These are phyloP conservation scores for Propsilocerus akamusi DNA, from an alignment of 1,140 invertebrate species.

Conservation along the genomic window DNA sequence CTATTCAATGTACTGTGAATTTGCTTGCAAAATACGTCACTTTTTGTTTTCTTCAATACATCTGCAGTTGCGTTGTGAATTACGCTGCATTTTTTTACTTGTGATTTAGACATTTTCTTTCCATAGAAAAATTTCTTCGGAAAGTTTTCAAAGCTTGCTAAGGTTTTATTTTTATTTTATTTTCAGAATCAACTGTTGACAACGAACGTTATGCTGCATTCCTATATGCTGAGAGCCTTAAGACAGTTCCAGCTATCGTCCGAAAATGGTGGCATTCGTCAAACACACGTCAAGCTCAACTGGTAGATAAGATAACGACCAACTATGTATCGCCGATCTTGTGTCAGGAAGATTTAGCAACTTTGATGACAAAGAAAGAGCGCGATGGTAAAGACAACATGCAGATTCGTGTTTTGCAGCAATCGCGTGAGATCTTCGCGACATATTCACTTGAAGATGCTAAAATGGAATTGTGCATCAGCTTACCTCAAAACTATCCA, in stretches of 20 bases:
- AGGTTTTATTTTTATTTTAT: neutral
- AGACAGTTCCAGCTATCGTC: slow-evolving; percentile 54
- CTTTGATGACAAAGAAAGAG: slow-evolving; percentile 29
- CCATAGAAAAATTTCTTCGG: neutral
- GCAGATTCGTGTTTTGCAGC: slow-evolving; percentile 49
- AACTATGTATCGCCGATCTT: slow-evolving; percentile 52
- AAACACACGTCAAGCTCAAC: slow-evolving; percentile 41
- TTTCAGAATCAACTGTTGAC: slow-evolving; percentile 12
- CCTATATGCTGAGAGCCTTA: slow-evolving; percentile 40
- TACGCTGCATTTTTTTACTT: neutral
- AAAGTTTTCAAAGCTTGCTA: neutral
- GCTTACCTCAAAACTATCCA: slow-evolving; percentile 63
- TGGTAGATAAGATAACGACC: slow-evolving; percentile 58
- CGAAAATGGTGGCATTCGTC: slow-evolving; percentile 63
- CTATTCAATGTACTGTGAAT: no score
- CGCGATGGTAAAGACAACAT: slow-evolving; percentile 32
- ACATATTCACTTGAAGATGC: slow-evolving; percentile 65
- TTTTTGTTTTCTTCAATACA: no score
- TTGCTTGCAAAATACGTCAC: no score
- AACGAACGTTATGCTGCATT: slow-evolving; percentile 45
- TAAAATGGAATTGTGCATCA: slow-evolving; percentile 58
- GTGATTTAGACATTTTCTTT: neutral
- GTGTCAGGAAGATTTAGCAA: slow-evolving; percentile 45
- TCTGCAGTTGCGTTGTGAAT: neutral
- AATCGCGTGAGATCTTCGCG: slow-evolving; percentile 56